These are phyloP conservation scores for Narcine bancroftii DNA, from an alignment of 2,113 vertebrate species.

Conservation along the genomic window DNA sequence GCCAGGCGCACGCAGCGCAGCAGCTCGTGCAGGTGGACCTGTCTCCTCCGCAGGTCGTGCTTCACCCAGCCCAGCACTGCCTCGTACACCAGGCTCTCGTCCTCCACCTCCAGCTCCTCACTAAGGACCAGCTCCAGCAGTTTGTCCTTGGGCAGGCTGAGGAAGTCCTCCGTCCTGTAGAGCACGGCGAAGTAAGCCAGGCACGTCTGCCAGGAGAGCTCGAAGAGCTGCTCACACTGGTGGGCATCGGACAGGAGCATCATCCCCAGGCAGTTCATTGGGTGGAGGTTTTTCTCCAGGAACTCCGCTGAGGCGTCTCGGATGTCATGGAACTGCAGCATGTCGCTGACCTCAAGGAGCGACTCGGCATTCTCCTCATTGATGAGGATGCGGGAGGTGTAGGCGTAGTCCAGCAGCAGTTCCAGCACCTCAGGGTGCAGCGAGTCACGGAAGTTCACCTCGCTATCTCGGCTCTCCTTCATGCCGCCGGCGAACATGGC, in stretches of 20 bases:
- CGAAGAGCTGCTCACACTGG: slow-evolving; percentile 64
- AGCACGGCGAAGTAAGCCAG: slow-evolving; percentile 64
- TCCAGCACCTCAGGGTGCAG: slow-evolving; percentile 72
- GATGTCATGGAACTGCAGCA: slow-evolving; percentile 76
- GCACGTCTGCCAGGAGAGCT: slow-evolving; percentile 71
- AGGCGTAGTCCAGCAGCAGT: slow-evolving; percentile 69
- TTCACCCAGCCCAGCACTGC: slow-evolving; percentile 72
- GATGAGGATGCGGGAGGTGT: slow-evolving; percentile 66
- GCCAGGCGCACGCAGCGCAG: slow-evolving; percentile 66
- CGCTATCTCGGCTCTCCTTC: slow-evolving; percentile 60
- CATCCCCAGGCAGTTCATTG: slow-evolving; percentile 73
- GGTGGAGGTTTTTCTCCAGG: slow-evolving; percentile 70
- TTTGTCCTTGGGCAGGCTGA: slow-evolving; percentile 64
- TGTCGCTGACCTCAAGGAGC: slow-evolving; percentile 68
- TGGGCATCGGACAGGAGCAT: slow-evolving; percentile 72
- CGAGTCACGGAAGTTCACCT: slow-evolving; percentile 68
- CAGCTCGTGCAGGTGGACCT: slow-evolving; percentile 59
- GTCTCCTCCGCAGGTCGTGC: slow-evolving; percentile 56
- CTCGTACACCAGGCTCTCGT: slow-evolving; percentile 70
- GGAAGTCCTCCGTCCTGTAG: slow-evolving; percentile 64
- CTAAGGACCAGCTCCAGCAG: slow-evolving; percentile 68
- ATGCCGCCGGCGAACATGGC: slow-evolving; percentile 72
- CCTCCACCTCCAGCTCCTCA: slow-evolving; percentile 71
- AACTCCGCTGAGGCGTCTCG: slow-evolving; percentile 67
- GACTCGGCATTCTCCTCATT: slow-evolving; percentile 75